These are phyloP conservation scores for Hemibagrus guttatus DNA, from an alignment of 2,797 vertebrate species.

Conservation along the genomic window DNA sequence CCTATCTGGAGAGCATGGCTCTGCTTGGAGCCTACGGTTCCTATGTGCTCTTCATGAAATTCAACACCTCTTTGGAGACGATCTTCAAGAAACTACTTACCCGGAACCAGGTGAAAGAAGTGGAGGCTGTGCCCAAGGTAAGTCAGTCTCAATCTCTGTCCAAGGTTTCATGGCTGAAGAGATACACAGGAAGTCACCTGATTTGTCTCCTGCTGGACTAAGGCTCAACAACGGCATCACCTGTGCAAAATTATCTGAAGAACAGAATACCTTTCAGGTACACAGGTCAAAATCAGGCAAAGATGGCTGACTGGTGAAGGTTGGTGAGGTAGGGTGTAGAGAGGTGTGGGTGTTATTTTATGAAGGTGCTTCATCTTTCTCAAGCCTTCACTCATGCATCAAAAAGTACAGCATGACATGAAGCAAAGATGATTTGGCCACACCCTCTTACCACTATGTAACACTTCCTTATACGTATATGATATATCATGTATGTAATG, in stretches of 20 bases:
- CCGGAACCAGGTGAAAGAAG: constrained; percentile 87
- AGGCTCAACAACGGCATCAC: not conserved
- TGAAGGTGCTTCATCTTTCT: not conserved
- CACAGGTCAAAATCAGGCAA: not conserved
- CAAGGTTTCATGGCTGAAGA: not conserved
- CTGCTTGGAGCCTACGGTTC: constrained; percentile 83
- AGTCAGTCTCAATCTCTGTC: constrained; percentile 58
- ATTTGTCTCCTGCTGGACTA: not conserved
- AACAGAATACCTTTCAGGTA: not conserved
- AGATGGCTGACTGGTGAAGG: not conserved
- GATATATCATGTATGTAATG: not conserved
- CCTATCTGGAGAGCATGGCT: constrained; percentile 81
- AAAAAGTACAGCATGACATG: not conserved
- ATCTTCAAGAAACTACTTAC: constrained; percentile 80
- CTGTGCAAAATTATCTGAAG: not conserved
- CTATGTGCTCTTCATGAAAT: constrained; percentile 98
- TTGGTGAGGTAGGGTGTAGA: not conserved
- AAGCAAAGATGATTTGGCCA: not conserved
- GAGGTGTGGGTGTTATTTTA: not conserved
- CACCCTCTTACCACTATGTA: not conserved
- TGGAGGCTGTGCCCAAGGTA: constrained; percentile 85
- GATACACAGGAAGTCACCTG: constrained; percentile 2
- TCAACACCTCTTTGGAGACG: constrained; percentile 84
- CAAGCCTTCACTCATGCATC: not conserved
- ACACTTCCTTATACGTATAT: not conserved